Conservation (phyloP, 35 echinoderm and acorn worm species). For the Nesometra sesokonis region DNA sequence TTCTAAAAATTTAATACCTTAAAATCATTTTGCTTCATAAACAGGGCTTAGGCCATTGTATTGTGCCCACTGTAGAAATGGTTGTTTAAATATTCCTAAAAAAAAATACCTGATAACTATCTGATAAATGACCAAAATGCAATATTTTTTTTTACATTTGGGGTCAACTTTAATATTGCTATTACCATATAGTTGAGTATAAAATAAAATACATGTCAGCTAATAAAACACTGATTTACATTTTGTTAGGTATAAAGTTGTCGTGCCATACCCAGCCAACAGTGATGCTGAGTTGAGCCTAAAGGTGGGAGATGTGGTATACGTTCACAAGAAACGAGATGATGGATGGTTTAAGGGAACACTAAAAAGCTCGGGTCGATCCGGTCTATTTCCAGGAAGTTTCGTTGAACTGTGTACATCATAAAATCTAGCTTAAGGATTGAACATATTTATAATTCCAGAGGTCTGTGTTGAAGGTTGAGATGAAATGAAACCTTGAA, state of each 20-base stretch:
- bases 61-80: no score
- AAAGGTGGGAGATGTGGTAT: constrained; percentile 54
- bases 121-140: no score
- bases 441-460: not conserved
- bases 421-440: not conserved
- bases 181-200: no score
- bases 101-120: no score
- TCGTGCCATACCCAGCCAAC: constrained; percentile 71
- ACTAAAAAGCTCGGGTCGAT: constrained; percentile 57
- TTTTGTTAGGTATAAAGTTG: constrained; percentile 65
- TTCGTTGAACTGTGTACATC: constrained; percentile 49
- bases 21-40: no score
- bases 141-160: no score
- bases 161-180: no score
- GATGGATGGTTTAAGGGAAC: constrained; percentile 97
- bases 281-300: constrained; percentile 67
- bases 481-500: not conserved
- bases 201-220: no score
- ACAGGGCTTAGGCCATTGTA: no score
- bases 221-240: no score
- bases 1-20: no score
- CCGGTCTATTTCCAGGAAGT: constrained; percentile 75
- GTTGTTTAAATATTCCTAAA: no score
- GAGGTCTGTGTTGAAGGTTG: not conserved
- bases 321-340: constrained; percentile 82